Base-by-base conservation (phyloP, 1,140 invertebrate genomes). In the Elymnias hypermnestra region DNA sequence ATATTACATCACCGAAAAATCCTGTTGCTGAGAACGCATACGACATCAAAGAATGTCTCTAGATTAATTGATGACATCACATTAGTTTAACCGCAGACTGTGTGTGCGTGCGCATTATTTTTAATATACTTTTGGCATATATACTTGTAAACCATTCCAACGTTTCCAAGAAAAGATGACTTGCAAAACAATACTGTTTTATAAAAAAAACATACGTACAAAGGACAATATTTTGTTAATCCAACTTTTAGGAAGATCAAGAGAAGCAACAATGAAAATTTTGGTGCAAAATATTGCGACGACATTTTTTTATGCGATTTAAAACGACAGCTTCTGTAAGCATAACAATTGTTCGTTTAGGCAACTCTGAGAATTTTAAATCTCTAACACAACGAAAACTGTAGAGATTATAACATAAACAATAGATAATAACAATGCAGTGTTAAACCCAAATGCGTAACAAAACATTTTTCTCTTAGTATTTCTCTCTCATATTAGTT, bases 401-500 rank as follows among this genome's bases (percentile, higher is more conserved):
- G n/a, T 15, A 35, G 28, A 26, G 6, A 26, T 25, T 25, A 25
- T 2, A 8, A 28, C 5, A 12, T 12, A 29, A 17, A 35, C 31
- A 17, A 35, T 35, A 17, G 14, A 8, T 35, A 35, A 17, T 3
- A 1, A 8, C 2, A 47, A 68, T 63, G 52, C 55, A 68, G 54
- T 68, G 65, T 68, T 69, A 74, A 69, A 72, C 56, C 66, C 58
- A 49, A 56, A 46, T 50, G 61, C 25, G 21, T 50, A 45, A 44
- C 49, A 42, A n/a, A 56, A 67, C 62, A 68, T 68, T 67, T 70
- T 72, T 71, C 63, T 74, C 63, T 75, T 79, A 79, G 71, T 72
- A 71, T 63, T 53, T 71, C 61, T 75, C 72, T 78, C 70, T 78
- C 64, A 61, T 54, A 63, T 72, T 82, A 83, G 77, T 76, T 84